phyloP scores from a whole-genome alignment of 2,797 vertebrate species.

The Tapirus indicus region DNA sequence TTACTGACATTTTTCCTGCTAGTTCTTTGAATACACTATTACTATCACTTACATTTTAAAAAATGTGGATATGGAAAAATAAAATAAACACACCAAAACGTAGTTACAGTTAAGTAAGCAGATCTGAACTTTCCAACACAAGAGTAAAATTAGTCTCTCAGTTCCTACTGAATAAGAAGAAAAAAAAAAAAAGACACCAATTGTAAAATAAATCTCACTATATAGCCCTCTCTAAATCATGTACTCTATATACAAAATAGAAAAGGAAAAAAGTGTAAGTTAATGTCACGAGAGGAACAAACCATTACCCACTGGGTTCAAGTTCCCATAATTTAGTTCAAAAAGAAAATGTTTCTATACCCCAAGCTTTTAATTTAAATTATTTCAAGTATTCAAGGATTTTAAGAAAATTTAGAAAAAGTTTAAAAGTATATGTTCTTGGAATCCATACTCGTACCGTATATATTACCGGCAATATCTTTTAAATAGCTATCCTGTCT shows the following conservation, averaged over 20 bases:
- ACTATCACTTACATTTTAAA: neutral
- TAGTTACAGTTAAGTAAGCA: conserved; percentile 34
- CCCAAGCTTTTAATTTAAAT: neutral
- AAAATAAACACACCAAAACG: neutral
- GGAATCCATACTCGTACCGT: neutral
- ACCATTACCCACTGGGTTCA: neutral
- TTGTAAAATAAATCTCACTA: conserved; percentile 41
- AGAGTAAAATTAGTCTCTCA: neutral
- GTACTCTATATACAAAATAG: neutral
- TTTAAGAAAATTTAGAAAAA: conserved; percentile 1
- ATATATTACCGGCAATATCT: neutral
- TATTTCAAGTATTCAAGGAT: conserved; percentile 28
- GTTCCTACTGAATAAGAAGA: neutral
- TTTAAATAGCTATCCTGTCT: neutral
- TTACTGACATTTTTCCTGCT: conserved; percentile 36
- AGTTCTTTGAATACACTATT: conserved; percentile 16
- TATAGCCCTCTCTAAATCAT: conserved; percentile 26
- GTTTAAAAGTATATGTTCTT: neutral
- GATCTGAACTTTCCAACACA: conserved; percentile 36
- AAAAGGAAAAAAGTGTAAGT: neutral
- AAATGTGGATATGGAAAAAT: neutral
- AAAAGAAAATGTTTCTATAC: conserved; percentile 31
- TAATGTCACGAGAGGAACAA: neutral
- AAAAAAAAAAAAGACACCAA: neutral
- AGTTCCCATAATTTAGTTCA: conserved; percentile 33